Conservation (phyloP, 2,888 invertebrate genomes). For the Catonia carolina region DNA sequence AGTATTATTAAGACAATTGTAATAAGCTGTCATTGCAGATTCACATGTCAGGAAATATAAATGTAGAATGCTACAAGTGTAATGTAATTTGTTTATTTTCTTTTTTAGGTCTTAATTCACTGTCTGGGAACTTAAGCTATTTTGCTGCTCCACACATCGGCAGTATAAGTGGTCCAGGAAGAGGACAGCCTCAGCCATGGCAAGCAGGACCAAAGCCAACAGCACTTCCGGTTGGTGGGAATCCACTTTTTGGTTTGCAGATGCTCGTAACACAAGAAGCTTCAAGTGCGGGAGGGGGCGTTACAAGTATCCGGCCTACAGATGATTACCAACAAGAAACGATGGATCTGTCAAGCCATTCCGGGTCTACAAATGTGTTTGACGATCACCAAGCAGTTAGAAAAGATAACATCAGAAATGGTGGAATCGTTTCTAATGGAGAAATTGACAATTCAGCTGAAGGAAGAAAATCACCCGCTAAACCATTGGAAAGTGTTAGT, state of each 20-base stretch:
- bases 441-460: constrained; percentile 15
- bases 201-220: constrained; percentile 22
- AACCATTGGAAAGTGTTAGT: constrained; percentile 27
- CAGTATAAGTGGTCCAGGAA: constrained; percentile 6
- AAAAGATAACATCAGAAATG: constrained; percentile 23
- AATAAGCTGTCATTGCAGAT: too few species aligned
- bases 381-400: constrained; percentile 7
- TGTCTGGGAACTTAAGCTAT: not conserved
- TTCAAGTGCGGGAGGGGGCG: constrained; percentile 23
- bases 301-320: not conserved
- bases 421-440: constrained; percentile 24
- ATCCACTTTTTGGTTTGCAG: constrained; percentile 43
- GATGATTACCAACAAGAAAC: constrained; percentile 22
- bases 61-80: too few species aligned
- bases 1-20: too few species aligned
- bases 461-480: not conserved
- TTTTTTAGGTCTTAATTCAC: not conserved
- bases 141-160: constrained; percentile 19
- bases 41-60: too few species aligned
- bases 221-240: constrained; percentile 35
- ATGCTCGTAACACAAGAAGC: constrained; percentile 46
- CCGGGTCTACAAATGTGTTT: constrained; percentile 25
- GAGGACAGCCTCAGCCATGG: constrained; percentile 13
- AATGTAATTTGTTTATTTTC: too few species aligned
- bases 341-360: constrained; percentile 29